Conservation (phyloP, 2,888 invertebrate species). For the Gandaritis pyraliata region DNA sequence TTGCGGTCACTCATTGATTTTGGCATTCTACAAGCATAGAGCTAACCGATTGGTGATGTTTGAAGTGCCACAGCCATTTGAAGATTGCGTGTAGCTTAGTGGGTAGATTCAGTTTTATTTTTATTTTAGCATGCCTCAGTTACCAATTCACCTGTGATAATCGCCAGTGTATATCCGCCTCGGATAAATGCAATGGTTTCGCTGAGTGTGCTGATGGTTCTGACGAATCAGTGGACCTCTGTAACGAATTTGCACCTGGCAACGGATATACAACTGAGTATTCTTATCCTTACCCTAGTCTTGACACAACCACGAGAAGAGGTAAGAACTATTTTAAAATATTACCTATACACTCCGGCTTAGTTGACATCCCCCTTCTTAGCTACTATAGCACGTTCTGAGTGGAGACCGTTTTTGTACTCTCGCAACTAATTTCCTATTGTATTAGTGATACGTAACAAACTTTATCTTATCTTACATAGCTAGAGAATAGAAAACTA, state of each 20-base stretch:
- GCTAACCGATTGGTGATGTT: neutral
- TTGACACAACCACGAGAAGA: constrained; percentile 18
- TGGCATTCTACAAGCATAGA: too few species aligned
- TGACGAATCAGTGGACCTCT: constrained; percentile 85
- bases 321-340: constrained; percentile 6
- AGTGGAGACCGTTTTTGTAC: too few species aligned
- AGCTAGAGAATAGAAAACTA: too few species aligned
- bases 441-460: too few species aligned
- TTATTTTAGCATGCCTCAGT: constrained; percentile 83
- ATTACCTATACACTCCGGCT: too few species aligned
- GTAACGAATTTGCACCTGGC: constrained; percentile 51
- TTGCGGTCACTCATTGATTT: too few species aligned
- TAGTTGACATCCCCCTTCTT: too few species aligned
- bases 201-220: constrained; percentile 87
- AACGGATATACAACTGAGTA: neutral
- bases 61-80: neutral
- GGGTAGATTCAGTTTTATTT: constrained; percentile 7
- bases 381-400: too few species aligned
- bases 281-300: constrained; percentile 10
- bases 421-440: too few species aligned
- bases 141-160: constrained; percentile 88
- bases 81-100: too few species aligned
- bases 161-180: constrained; percentile 87
- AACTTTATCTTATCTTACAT: too few species aligned
- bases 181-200: constrained; percentile 86